Evolutionary conservation across 30 jellyfish, hydroid and myxozoan genomes (phyloP).

Genomic region (Hydractinia symbiolongicarpus): DNA sequence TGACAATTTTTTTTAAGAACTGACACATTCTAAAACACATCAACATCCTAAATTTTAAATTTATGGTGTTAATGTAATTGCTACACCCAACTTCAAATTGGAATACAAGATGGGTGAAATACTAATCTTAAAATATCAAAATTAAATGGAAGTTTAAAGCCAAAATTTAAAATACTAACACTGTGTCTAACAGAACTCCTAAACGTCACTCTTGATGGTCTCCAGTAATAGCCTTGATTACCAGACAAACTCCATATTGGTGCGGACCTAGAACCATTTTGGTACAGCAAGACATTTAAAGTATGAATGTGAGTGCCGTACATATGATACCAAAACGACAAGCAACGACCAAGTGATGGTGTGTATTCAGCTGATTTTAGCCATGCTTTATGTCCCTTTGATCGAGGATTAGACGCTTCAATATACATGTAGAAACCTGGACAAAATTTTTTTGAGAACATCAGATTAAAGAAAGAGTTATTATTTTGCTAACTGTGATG

Average conservation of each 20-base stretch:
- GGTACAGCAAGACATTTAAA: slow-evolving; percentile 58
- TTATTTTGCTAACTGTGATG: neutral
- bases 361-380: slow-evolving; percentile 55
- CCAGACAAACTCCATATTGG: slow-evolving; percentile 76
- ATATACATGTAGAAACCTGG: slow-evolving; percentile 85
- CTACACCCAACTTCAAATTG: too few relatives aligned
- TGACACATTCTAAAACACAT: too few relatives aligned
- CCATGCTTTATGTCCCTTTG: slow-evolving; percentile 98
- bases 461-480: neutral
- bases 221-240: slow-evolving; percentile 77
- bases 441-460: neutral
- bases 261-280: slow-evolving; percentile 71
- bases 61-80: too few relatives aligned
- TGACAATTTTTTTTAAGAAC: too few relatives aligned
- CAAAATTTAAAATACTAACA: slow-evolving; percentile 31
- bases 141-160: too few relatives aligned
- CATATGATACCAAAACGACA: slow-evolving; percentile 97
- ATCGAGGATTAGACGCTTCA: slow-evolving; percentile 72
- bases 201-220: slow-evolving; percentile 80
- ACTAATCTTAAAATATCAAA: too few relatives aligned
- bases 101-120: too few relatives aligned
- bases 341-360: slow-evolving; percentile 82
- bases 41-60: too few relatives aligned
- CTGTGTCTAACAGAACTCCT: slow-evolving; percentile 65
- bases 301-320: slow-evolving; percentile 67